Evolutionary conservation across 2,113 vertebrate species (phyloP).

Genomic region (Cebus imitator): DNA sequence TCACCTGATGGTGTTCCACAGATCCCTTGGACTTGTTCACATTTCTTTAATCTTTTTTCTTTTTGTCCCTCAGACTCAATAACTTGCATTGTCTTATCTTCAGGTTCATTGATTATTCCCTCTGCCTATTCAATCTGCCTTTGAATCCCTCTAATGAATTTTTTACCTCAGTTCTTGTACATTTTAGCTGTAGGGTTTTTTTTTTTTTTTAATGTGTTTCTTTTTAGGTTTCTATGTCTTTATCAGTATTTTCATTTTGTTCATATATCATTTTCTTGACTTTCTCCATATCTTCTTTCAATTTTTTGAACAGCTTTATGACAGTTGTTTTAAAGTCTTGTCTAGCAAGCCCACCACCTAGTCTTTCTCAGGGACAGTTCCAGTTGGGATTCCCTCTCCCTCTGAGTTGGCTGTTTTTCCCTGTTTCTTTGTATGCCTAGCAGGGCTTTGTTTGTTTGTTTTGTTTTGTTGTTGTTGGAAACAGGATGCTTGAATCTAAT

Average conservation of each 20-base stretch:
- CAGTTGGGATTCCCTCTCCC: background rate
- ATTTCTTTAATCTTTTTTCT: background rate
- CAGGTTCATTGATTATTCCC: background rate
- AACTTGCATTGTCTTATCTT: background rate
- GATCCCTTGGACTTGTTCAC: background rate
- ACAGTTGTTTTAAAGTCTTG: background rate
- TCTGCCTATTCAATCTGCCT: background rate
- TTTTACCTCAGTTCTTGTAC: background rate
- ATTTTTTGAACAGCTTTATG: background rate
- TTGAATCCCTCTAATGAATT: background rate
- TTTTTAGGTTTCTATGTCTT: background rate
- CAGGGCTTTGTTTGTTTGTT: background rate
- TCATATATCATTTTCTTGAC: background rate
- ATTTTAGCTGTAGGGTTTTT: background rate
- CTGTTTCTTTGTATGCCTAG: background rate
- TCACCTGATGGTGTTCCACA: background rate
- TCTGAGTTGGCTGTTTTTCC: background rate
- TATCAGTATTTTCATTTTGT: background rate
- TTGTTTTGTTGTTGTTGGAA: background rate
- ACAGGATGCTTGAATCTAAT: background rate
- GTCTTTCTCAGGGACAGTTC: background rate
- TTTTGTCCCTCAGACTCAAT: background rate
- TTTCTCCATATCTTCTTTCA: background rate
- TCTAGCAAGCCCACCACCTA: background rate
- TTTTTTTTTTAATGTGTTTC: background rate